Conservation (phyloP, 2,797 vertebrate genomes). For the Loriculus beryllinus region DNA sequence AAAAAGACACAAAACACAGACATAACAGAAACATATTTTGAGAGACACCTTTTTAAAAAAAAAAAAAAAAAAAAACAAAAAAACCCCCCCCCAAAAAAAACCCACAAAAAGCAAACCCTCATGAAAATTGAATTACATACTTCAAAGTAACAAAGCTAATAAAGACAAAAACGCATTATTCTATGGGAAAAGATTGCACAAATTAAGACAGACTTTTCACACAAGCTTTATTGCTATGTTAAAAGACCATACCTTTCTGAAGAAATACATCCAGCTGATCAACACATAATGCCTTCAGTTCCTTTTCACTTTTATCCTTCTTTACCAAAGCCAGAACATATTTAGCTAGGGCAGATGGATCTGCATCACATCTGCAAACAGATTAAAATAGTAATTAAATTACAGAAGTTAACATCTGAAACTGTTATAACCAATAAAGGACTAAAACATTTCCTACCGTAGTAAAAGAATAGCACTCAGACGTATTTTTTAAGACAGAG, state of each 20-base stretch:
- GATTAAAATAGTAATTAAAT: background rate
- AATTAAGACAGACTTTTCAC: background rate
- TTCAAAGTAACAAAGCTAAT: background rate
- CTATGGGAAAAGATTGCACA: background rate
- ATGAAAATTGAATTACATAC: background rate
- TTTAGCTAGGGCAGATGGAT: conserved; percentile 96
- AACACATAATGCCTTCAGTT: conserved; percentile 95
- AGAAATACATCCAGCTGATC: conserved; percentile 99
- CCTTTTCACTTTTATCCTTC: conserved; percentile 97
- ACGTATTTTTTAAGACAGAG: background rate
- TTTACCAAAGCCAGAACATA: conserved; percentile 98
- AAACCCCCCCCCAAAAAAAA: too few species aligned
- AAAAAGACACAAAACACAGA: too few species aligned
- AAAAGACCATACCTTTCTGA: conserved; percentile 87
- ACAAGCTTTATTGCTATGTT: background rate
- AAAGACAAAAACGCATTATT: background rate
- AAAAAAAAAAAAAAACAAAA: too few species aligned
- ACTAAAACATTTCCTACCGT: background rate
- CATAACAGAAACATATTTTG: too few species aligned
- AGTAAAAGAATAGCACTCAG: background rate
- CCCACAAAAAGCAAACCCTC: background rate
- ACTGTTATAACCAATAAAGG: background rate
- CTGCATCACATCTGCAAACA: conserved; percentile 91
- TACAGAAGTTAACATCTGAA: background rate
- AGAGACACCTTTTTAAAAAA: too few species aligned